A percentile compares a stretch with the other conserved stretches of the same genome.
Conservation (phyloP, 2,797 vertebrate genomes). For the Poeciliopsis turneri region DNA sequence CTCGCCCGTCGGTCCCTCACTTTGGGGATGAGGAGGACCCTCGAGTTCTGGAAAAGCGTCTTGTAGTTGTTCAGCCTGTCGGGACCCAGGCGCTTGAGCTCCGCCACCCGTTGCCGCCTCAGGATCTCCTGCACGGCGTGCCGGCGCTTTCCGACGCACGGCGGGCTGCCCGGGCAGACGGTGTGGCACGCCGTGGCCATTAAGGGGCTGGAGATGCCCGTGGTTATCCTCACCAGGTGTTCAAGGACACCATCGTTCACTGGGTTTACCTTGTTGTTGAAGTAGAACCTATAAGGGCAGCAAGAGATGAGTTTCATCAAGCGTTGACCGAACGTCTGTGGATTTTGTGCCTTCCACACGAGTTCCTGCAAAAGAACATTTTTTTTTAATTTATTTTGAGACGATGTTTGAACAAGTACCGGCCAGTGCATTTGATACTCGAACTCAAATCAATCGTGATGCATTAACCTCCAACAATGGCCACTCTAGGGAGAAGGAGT, state of each 20-base stretch:
- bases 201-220: slow-evolving; percentile 85
- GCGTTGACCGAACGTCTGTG: slow-evolving; percentile 83
- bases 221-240: slow-evolving; percentile 93
- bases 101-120: slow-evolving; percentile 73
- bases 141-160: slow-evolving; percentile 88
- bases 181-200: slow-evolving; percentile 87
- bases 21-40: slow-evolving; percentile 74
- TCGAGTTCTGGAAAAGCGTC: slow-evolving; percentile 84
- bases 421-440: not conserved
- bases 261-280: slow-evolving; percentile 76
- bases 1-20: slow-evolving; percentile 80
- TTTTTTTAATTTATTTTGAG: not conserved
- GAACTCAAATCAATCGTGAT: not conserved
- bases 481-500: slow-evolving; percentile 87
- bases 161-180: slow-evolving; percentile 87
- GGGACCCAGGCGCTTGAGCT: slow-evolving; percentile 74
- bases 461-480: slow-evolving; percentile 78
- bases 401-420: not conserved
- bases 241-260: slow-evolving; percentile 88
- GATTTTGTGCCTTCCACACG: slow-evolving; percentile 76
- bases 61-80: slow-evolving; percentile 80
- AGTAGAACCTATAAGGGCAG: slow-evolving; percentile 71
- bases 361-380: slow-evolving; percentile 70
- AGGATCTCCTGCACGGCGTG: slow-evolving; percentile 91
- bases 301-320: slow-evolving; percentile 75